phyloP scores from a whole-genome alignment of 2,797 vertebrate species.

The Cichlasoma orientale region DNA sequence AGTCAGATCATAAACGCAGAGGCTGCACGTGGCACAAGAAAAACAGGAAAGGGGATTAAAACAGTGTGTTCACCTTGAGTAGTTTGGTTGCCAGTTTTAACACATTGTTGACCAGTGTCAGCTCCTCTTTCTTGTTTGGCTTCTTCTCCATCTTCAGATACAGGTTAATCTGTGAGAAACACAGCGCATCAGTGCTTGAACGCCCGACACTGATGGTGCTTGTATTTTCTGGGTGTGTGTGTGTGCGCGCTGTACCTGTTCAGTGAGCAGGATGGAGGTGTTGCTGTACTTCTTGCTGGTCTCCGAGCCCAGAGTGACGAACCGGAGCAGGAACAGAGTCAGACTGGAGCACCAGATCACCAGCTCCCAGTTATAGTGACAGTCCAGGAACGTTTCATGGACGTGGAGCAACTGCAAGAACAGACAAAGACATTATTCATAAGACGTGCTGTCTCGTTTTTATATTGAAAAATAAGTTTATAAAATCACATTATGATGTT shows the following conservation, averaged over 20 bases:
- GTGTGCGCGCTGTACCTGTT: constrained; percentile 84
- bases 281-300: constrained; percentile 99
- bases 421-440: not conserved
- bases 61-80: constrained; percentile 85
- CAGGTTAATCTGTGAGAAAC: constrained; percentile 88
- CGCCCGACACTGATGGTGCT: accelerated
- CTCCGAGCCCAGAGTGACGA: constrained; percentile 97
- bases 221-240: not conserved
- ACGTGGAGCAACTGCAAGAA: constrained; percentile 89
- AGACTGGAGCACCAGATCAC: constrained; percentile 95
- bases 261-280: constrained; percentile 98
- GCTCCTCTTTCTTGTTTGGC: constrained; percentile 98
- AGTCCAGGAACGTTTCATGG: constrained; percentile 94
- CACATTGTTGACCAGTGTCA: constrained; percentile 98
- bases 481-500: not conserved
- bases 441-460: too few species aligned
- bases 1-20: not conserved
- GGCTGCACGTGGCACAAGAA: not conserved
- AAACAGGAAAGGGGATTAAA: not conserved
- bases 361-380: constrained; percentile 98
- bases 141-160: constrained; percentile 99
- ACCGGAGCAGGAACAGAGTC: constrained; percentile 94
- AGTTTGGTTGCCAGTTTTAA: constrained; percentile 98
- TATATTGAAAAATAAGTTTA: too few species aligned
- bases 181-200: not conserved